These are phyloP conservation scores for Natator depressus DNA, from an alignment of 2,113 vertebrate genomes.

Conservation along the genomic window DNA sequence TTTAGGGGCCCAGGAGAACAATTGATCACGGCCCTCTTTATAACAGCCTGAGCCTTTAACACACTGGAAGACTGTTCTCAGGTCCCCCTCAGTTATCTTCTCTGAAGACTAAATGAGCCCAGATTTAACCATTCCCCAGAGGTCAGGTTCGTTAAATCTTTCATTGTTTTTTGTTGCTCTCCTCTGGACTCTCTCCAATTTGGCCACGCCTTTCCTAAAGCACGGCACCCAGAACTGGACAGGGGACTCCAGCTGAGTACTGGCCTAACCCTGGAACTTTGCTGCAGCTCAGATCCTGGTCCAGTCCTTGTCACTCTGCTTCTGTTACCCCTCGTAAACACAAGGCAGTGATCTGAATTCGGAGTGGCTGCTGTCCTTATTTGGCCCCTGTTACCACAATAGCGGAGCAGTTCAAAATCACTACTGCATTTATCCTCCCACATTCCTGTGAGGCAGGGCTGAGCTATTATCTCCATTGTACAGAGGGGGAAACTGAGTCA, in stretches of 20 bases:
- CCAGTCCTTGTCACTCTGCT: background rate
- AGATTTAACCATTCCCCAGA: too few species aligned
- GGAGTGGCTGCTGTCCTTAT: background rate
- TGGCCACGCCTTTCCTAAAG: too few species aligned
- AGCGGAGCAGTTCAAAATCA: background rate
- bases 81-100: too few species aligned
- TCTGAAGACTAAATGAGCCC: too few species aligned
- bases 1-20: background rate
- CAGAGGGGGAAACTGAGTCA: background rate
- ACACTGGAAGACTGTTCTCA: too few species aligned
- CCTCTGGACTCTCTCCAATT: too few species aligned
- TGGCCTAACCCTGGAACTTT: background rate
- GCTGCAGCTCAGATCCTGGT: background rate
- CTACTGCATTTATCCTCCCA: background rate
- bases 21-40: background rate
- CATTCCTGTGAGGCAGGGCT: background rate
- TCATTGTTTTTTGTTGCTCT: too few species aligned
- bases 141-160: too few species aligned
- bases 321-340: slow-evolving; percentile 12
- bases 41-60: too few species aligned
- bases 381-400: background rate
- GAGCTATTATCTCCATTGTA: background rate
- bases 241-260: too few species aligned
- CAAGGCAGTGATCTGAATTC: background rate
- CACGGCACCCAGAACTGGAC: too few species aligned